Percentiles rank a stretch among this genome's conserved stretches.
Evolutionary conservation across 1,140 invertebrate species (phyloP).

Genomic region (Alviniconcha marisindica): DNA sequence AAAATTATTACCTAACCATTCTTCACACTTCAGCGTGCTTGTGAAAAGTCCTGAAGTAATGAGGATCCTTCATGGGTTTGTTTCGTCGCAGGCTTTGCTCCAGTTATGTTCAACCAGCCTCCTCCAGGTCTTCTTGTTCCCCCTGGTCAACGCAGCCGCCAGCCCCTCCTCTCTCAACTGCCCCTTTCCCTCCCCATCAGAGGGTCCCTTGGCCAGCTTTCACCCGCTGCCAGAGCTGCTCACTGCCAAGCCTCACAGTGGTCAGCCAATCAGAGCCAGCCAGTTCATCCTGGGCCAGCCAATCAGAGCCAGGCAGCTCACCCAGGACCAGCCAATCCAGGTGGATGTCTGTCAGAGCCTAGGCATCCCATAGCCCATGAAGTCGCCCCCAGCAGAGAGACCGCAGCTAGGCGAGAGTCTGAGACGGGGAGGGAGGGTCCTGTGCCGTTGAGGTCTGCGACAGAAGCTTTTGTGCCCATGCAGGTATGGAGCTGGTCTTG

Average conservation of each 20-base stretch:
- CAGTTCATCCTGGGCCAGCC: neutral
- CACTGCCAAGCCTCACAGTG: constrained; percentile 2
- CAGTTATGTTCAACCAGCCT: constrained; percentile 17
- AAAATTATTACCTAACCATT: too few species aligned
- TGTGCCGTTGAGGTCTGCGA: neutral
- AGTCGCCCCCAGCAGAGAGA: neutral
- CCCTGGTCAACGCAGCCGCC: neutral
- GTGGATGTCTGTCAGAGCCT: neutral
- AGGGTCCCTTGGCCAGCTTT: neutral
- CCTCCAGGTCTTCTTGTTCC: neutral
- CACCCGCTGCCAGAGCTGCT: neutral
- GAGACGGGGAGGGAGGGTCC: neutral
- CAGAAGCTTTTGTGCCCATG: constrained; percentile 29
- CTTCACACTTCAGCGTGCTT: too few species aligned
- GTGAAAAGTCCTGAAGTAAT: too few species aligned
- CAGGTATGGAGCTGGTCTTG: constrained; percentile 35
- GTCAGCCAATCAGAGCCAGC: neutral
- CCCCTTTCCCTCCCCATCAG: constrained; percentile 14
- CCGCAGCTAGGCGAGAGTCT: too few species aligned
- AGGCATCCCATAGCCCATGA: neutral
- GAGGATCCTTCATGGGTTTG: too few species aligned
- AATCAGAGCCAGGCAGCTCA: neutral
- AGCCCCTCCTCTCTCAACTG: constrained; percentile 18
- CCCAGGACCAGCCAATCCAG: neutral
- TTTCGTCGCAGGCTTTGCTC: neutral